phyloP scores from a whole-genome alignment of 2,797 vertebrate genomes.

The Enteromius thamalakanensis region DNA sequence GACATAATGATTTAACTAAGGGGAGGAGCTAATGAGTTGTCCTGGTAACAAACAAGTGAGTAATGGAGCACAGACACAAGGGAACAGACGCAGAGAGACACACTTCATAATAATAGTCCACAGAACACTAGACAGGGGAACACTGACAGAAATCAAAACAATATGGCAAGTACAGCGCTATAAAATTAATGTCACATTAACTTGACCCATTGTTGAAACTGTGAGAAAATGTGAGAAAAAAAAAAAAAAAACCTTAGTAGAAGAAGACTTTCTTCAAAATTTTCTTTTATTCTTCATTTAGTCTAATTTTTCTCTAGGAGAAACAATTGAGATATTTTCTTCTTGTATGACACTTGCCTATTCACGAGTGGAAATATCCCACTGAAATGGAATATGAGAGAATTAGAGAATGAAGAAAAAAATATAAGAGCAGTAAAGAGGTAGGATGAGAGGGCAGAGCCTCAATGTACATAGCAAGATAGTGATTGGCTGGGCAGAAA shows the following conservation, averaged over 20 bases:
- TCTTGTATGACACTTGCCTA: constrained; percentile 63
- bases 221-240: not conserved
- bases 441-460: constrained; percentile 64
- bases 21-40: no score
- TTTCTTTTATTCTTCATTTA: not conserved
- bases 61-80: no score
- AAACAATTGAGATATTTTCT: not conserved
- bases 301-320: not conserved
- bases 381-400: constrained; percentile 65
- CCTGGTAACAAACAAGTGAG: no score
- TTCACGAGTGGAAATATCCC: constrained; percentile 78
- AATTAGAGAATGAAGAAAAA: constrained; percentile 27
- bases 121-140: no score
- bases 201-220: not conserved
- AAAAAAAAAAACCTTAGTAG: not conserved
- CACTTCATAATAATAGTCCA: no score
- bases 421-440: constrained; percentile 51
- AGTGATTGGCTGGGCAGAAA: constrained; percentile 77
- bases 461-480: constrained; percentile 62
- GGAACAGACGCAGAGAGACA: no score
- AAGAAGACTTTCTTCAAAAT: not conserved
- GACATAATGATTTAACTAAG: no score
- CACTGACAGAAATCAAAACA: no score
- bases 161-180: not conserved
- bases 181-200: not conserved